phyloP scores from a whole-genome alignment of 2,113 vertebrate genomes.

The Pycnonotus jocosus region DNA sequence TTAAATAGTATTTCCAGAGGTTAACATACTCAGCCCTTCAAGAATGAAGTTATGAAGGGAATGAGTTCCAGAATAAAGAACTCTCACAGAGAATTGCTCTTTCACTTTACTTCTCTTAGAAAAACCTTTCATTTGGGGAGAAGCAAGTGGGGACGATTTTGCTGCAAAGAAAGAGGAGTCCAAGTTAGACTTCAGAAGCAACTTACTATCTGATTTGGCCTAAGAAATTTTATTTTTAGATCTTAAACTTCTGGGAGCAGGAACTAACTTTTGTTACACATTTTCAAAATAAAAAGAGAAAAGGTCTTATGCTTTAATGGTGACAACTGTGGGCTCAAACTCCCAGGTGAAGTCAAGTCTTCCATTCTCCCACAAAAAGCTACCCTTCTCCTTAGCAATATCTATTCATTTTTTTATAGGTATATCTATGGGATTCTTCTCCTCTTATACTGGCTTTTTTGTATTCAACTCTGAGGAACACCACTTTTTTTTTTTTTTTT shows the following conservation, averaged over 20 bases:
- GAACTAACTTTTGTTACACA: not conserved
- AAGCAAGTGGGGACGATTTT: not conserved
- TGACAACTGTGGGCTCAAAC: not conserved
- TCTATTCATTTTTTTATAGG: not conserved
- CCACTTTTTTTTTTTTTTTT: not conserved
- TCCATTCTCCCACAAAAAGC: not conserved
- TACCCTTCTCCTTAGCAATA: not conserved
- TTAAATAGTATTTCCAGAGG: not conserved
- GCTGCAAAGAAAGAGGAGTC: conserved; percentile 12
- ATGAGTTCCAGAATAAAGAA: conserved; percentile 39
- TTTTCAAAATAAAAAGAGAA: not conserved
- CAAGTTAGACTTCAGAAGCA: conserved; percentile 33
- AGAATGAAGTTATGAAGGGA: not conserved
- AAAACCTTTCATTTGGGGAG: conserved; percentile 28
- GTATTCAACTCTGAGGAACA: not conserved
- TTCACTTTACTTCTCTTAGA: conserved; percentile 6
- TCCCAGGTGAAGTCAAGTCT: not conserved
- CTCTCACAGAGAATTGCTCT: not conserved
- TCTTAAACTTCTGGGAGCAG: conserved; percentile 21
- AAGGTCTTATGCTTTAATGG: not conserved
- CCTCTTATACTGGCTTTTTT: not conserved
- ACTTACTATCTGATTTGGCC: conserved; percentile 8
- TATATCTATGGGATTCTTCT: not conserved
- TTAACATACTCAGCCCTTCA: not conserved
- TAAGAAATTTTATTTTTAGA: conserved; percentile 57